Evolutionary conservation across 2,797 vertebrate species (phyloP), one percentile per base, ranked within the genome.

Genomic region (Petrocephalus schoutedeni): DNA sequence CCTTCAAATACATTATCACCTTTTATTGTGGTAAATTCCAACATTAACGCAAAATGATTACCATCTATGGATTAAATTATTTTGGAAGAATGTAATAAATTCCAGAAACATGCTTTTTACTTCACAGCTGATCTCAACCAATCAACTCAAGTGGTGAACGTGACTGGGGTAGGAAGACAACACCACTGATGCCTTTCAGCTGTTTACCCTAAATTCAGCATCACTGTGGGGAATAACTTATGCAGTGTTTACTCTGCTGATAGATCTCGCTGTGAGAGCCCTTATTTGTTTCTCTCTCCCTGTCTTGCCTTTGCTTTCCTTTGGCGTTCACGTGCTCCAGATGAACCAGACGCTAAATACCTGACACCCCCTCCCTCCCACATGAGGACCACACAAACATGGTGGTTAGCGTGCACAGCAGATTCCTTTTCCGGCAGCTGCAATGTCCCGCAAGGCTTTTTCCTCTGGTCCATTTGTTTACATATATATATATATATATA

Each of bases 311-410:
- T 54, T 84, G 80, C 16, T 84, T 51, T 84, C 80, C 51, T 21
- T 54, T 84, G 10, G 19, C 9, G 51, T 54, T 84, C 45, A 49
- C 4, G 19, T 49, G 80, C 80, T 54, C 45, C 21, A 14, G 80
- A 80, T 80, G 74, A 80, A 80, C n/a, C 74, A 80, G 28, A 36
- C 64, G 74, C 74, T 80, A 80, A 80, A 80, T 80, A 80, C 74
- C 74, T 80, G 74, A n/a, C 74, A 49, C 41, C 74, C 36, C 41
- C 74, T 80, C 74, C 36, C 36, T 45, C 19, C 41, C 19, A 80
- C 36, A 45, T 80, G 36, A 80, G 41, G 41, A 19, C 2, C 19
- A 80, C 45, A 77, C 71, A 77, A 45, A 80, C 74, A 80, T 54
- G 82, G 51, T 0, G 82, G 82, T 28, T 28, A 53, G 23, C 3